Percentiles rank a stretch among this genome's conserved stretches.
Evolutionary conservation across 2,797 vertebrate species (phyloP).

Genomic region (Coregonus ussuriensis): DNA sequence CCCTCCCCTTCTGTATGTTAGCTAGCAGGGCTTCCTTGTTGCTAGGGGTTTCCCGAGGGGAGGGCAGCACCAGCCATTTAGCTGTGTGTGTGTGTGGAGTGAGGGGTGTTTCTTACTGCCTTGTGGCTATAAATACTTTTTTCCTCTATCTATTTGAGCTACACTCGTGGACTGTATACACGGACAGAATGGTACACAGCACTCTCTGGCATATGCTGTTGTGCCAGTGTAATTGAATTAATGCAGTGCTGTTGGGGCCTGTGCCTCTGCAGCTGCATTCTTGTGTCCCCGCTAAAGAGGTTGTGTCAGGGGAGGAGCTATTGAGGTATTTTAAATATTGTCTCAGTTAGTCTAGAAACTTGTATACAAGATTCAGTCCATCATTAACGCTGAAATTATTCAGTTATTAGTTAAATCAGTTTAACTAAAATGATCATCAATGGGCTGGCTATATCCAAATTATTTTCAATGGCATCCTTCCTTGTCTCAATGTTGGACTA

Average conservation of each 20-base stretch:
- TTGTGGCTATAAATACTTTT: conserved; percentile 12
- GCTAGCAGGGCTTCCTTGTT: conserved; percentile 36
- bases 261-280: neutral
- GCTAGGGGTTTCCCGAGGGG: conserved; percentile 38
- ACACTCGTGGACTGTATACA: neutral
- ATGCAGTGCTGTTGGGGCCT: neutral
- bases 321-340: too few species aligned
- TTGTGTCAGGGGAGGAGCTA: too few species aligned
- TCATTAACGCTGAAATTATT: too few species aligned
- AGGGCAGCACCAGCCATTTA: conserved; percentile 5
- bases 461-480: too few species aligned
- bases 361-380: too few species aligned
- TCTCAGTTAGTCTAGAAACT: too few species aligned
- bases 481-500: too few species aligned
- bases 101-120: neutral
- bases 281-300: neutral
- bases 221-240: conserved; percentile 4
- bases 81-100: conserved; percentile 3
- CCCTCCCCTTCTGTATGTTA: neutral
- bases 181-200: neutral
- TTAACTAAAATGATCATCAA: too few species aligned
- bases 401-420: too few species aligned
- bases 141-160: neutral
- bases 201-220: neutral
- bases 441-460: too few species aligned